These are phyloP conservation scores for Aricia artaxerxes DNA, from an alignment of 2,888 invertebrate genomes.

Conservation along the genomic window DNA sequence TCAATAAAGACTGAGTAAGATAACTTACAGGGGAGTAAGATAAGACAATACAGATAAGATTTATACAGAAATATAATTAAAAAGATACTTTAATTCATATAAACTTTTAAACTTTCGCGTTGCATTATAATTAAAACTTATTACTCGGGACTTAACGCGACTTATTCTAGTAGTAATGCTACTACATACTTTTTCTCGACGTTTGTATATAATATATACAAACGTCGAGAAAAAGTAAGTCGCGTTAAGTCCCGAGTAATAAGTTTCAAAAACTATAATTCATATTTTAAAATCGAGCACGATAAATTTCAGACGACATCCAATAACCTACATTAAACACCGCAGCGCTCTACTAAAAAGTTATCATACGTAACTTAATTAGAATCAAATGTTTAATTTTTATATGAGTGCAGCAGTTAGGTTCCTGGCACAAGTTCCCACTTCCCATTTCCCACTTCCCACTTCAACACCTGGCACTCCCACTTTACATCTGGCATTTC, in stretches of 20 bases:
- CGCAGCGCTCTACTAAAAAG: neutral
- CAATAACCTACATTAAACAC: neutral
- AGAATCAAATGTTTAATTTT: slow-evolving; percentile 12
- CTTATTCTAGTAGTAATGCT: too few relatives aligned
- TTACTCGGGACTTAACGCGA: too few relatives aligned
- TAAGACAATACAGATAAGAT: neutral
- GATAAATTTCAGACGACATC: neutral
- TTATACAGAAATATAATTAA: neutral
- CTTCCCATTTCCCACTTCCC: slow-evolving; percentile 7
- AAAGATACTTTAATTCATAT: neutral
- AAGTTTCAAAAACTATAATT: too few relatives aligned
- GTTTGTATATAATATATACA: too few relatives aligned
- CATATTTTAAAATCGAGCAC: neutral
- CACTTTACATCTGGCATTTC: neutral
- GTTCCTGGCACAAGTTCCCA: slow-evolving; percentile 10
- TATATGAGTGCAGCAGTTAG: neutral
- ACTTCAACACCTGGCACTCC: slow-evolving; percentile 12
- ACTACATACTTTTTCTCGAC: too few relatives aligned
- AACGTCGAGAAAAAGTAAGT: too few relatives aligned
- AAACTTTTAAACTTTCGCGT: too few relatives aligned
- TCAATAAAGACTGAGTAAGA: neutral
- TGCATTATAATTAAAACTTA: too few relatives aligned
- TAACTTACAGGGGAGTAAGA: neutral
- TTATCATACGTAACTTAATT: neutral
- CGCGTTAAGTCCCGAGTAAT: too few relatives aligned